These are phyloP conservation scores for Aspidapion aeneum DNA, from an alignment of 2,888 invertebrate species.

Conservation along the genomic window DNA sequence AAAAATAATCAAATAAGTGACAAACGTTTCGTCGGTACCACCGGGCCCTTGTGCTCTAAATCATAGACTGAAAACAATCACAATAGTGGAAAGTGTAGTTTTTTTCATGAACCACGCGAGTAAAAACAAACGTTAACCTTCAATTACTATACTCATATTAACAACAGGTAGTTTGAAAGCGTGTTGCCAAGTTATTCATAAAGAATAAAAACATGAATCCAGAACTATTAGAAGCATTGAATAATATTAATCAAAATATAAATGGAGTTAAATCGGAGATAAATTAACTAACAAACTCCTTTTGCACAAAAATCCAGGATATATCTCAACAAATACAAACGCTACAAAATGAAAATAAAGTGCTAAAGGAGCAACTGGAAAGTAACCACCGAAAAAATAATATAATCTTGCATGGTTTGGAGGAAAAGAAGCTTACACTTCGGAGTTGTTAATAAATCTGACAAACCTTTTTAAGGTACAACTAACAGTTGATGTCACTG, in stretches of 20 bases:
- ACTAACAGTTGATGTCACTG: background rate
- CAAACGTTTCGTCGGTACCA: too few relatives aligned
- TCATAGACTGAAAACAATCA: too few relatives aligned
- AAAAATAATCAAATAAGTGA: too few relatives aligned
- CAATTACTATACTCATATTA: too few relatives aligned
- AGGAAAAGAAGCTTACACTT: background rate
- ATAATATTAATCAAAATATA: background rate
- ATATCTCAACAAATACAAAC: background rate
- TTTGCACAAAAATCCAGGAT: background rate
- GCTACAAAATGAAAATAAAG: background rate
- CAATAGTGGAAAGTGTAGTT: too few relatives aligned
- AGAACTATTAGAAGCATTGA: background rate
- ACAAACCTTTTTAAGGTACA: background rate
- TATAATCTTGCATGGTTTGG: background rate
- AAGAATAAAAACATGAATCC: too few relatives aligned
- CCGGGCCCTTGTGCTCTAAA: too few relatives aligned
- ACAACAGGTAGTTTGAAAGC: too few relatives aligned
- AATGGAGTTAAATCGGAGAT: background rate
- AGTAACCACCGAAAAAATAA: background rate
- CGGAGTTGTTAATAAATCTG: background rate
- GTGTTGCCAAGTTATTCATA: too few relatives aligned
- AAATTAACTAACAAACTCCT: background rate
- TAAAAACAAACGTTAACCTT: too few relatives aligned
- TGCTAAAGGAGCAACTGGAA: background rate
- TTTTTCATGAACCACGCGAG: too few relatives aligned